phyloP scores from a whole-genome alignment of 1,140 invertebrate species.

The Aphelinus atriplicis region DNA sequence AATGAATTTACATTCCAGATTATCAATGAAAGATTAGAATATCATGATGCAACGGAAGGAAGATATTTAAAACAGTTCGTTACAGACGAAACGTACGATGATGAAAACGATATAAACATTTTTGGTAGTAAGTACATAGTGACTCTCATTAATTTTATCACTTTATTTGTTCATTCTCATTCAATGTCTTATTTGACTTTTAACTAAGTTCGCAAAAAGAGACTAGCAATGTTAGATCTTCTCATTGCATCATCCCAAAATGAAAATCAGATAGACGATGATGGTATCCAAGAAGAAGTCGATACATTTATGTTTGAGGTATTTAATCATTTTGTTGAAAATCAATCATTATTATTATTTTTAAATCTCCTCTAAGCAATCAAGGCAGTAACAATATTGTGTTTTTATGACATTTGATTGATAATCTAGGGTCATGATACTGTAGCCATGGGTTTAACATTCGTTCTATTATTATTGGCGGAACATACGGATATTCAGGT shows the following conservation, averaged over 20 bases:
- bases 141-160: too few species aligned
- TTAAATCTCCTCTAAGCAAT: too few species aligned
- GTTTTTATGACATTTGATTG: neutral
- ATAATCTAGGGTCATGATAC: slow-evolving; percentile 71
- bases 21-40: slow-evolving; percentile 45
- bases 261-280: slow-evolving; percentile 63
- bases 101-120: neutral
- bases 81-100: neutral
- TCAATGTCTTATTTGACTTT: neutral
- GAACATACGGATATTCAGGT: slow-evolving; percentile 70
- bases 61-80: slow-evolving; percentile 32
- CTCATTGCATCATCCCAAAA: slow-evolving; percentile 70
- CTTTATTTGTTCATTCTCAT: too few species aligned
- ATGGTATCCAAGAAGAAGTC: slow-evolving; percentile 78
- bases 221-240: slow-evolving; percentile 77
- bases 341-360: too few species aligned
- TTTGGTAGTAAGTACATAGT: slow-evolving; percentile 13
- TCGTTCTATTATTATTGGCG: slow-evolving; percentile 70
- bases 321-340: slow-evolving; percentile 31
- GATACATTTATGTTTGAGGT: slow-evolving; percentile 87
- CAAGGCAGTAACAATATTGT: too few species aligned
- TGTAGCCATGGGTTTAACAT: slow-evolving; percentile 71
- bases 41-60: slow-evolving; percentile 43
- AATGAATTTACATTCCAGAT: slow-evolving; percentile 32
- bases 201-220: slow-evolving; percentile 53